Evolutionary conservation across 2,113 vertebrate species (phyloP).

Genomic region (Odobenus rosmarus): DNA sequence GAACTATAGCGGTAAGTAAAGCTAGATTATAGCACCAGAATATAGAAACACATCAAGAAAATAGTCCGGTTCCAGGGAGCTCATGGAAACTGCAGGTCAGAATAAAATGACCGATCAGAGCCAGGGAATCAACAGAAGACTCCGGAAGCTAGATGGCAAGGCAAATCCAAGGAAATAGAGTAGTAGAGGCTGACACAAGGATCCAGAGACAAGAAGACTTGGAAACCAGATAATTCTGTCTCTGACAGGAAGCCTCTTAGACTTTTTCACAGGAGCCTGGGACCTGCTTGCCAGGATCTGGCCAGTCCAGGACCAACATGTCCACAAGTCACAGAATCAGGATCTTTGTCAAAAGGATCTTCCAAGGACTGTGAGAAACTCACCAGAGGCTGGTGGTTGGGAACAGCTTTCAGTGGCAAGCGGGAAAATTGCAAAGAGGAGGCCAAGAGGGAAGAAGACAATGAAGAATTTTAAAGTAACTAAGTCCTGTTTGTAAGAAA

Average conservation of each 20-base stretch:
- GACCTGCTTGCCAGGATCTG: not conserved
- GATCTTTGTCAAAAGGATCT: not conserved
- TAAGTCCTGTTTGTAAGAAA: not conserved
- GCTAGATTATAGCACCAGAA: not conserved
- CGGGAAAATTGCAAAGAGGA: conserved; percentile 25
- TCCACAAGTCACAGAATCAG: not conserved
- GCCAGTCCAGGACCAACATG: not conserved
- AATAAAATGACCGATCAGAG: conserved; percentile 10
- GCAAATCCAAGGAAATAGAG: not conserved
- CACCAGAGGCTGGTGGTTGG: not conserved
- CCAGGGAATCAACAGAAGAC: not conserved
- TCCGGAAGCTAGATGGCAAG: not conserved
- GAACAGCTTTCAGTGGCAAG: conserved; percentile 56
- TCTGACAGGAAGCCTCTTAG: not conserved
- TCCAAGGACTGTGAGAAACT: conserved; percentile 36
- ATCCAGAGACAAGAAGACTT: not conserved
- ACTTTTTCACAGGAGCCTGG: not conserved
- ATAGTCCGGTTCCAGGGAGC: not conserved
- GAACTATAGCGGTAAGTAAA: not conserved
- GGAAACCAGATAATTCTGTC: not conserved
- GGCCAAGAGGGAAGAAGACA: conserved; percentile 22
- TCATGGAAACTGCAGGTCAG: not conserved
- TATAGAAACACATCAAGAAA: not conserved
- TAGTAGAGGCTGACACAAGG: not conserved
- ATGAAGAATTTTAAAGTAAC: conserved; percentile 12